phyloP scores from a whole-genome alignment of 1,140 invertebrate genomes.

The Drosophila yakuba region DNA sequence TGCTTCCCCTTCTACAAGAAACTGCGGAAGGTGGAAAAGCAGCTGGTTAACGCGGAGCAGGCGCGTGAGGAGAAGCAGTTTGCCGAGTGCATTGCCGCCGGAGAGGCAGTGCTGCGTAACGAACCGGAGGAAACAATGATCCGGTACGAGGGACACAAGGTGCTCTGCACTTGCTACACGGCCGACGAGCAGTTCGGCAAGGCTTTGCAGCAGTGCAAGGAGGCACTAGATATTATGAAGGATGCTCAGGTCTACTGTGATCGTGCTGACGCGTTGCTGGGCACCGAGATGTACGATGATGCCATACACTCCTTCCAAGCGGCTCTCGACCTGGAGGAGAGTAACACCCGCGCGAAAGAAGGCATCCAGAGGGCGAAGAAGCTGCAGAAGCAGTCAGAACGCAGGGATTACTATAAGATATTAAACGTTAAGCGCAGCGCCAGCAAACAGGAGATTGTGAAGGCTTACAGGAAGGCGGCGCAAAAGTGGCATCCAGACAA shows the following conservation, averaged over 20 bases:
- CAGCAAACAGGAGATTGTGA: slow-evolving; percentile 96
- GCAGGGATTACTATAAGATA: slow-evolving; percentile 99
- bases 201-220: slow-evolving; percentile 91
- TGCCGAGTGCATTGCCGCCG: slow-evolving; percentile 90
- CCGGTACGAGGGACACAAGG: slow-evolving; percentile 89
- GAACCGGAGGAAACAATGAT: slow-evolving; percentile 91
- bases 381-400: slow-evolving; percentile 96
- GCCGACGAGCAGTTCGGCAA: slow-evolving; percentile 89
- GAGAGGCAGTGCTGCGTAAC: slow-evolving; percentile 88
- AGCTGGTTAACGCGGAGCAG: slow-evolving; percentile 90
- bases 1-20: slow-evolving; percentile 99
- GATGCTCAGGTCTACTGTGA: slow-evolving; percentile 94
- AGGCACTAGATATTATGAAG: slow-evolving; percentile 91
- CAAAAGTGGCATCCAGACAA: slow-evolving; percentile 99
- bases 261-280: slow-evolving; percentile 95
- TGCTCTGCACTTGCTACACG: slow-evolving; percentile 90
- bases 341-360: slow-evolving; percentile 93
- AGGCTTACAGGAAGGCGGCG: slow-evolving; percentile 98
- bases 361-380: slow-evolving; percentile 96
- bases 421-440: slow-evolving; percentile 91
- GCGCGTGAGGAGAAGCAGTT: slow-evolving; percentile 89
- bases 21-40: slow-evolving; percentile 97
- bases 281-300: slow-evolving; percentile 96
- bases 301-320: slow-evolving; percentile 95
- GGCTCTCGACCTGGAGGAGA: slow-evolving; percentile 94